phyloP scores from a whole-genome alignment of 2,113 vertebrate species.

The Talpa occidentalis region DNA sequence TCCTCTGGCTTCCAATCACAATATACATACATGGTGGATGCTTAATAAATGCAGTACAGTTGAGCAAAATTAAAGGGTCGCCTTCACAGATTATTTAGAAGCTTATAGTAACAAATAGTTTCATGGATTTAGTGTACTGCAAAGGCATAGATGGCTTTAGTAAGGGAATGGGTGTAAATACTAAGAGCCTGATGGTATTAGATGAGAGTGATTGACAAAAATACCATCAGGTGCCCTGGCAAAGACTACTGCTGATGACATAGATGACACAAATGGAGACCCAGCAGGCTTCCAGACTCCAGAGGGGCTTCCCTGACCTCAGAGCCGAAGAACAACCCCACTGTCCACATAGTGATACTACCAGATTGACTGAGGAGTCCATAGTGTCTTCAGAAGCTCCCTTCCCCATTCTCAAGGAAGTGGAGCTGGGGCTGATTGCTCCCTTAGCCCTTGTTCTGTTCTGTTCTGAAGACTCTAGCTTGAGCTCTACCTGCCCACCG shows the following conservation, averaged over 20 bases:
- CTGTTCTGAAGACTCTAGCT: background rate
- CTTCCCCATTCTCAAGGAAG: background rate
- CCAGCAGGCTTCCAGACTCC: background rate
- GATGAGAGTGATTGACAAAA: background rate
- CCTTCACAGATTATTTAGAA: conserved; percentile 19
- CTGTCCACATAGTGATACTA: background rate
- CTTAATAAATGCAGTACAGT: background rate
- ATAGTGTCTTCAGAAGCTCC: background rate
- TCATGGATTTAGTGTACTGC: background rate
- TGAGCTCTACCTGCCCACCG: background rate
- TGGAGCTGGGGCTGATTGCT: background rate
- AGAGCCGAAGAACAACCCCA: background rate
- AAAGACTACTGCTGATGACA: background rate
- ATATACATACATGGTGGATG: background rate
- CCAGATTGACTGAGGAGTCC: background rate
- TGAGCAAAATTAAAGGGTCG: background rate
- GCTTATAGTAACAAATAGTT: background rate
- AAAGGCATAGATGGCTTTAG: background rate
- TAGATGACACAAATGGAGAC: background rate
- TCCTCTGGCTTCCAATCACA: background rate
- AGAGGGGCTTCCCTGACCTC: background rate
- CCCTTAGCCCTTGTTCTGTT: background rate
- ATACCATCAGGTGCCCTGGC: background rate
- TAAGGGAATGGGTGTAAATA: background rate
- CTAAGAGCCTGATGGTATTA: background rate